These are phyloP conservation scores for Caenorhabditis tropicalis DNA, from an alignment of 1,140 invertebrate species.

Conservation along the genomic window DNA sequence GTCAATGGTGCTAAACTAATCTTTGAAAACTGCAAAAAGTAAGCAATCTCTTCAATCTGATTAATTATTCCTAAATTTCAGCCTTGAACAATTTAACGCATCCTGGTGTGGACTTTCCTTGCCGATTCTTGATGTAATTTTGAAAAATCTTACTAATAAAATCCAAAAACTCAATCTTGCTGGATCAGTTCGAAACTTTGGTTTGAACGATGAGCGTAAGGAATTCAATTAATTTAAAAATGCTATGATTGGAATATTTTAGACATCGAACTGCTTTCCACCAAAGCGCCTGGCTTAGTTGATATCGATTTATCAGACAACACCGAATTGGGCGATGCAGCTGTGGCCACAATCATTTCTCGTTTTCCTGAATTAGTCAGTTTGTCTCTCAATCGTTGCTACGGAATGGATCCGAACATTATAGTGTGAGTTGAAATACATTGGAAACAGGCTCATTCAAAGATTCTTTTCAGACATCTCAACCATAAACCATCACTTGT, in stretches of 20 bases:
- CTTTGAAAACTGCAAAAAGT: neutral
- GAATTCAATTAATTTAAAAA: neutral
- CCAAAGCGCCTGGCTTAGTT: neutral
- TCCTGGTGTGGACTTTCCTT: neutral
- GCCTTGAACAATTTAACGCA: neutral
- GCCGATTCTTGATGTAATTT: neutral
- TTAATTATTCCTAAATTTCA: neutral
- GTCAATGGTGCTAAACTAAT: neutral
- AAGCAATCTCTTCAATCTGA: neutral
- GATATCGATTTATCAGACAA: slow-evolving; percentile 24
- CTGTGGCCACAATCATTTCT: neutral
- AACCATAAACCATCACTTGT: neutral
- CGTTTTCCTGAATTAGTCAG: neutral
- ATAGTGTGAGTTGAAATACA: neutral
- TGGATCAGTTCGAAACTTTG: neutral
- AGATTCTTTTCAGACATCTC: neutral
- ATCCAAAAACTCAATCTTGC: neutral
- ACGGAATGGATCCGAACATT: neutral
- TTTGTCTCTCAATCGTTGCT: slow-evolving; percentile 6
- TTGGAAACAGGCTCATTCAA: too few species aligned
- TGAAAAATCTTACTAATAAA: neutral
- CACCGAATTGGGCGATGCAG: neutral
- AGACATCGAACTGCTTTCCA: neutral
- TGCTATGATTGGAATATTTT: neutral
- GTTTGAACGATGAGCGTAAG: neutral